Evolutionary conservation across 1,140 invertebrate species (phyloP), one percentile per base, ranked within the genome.

Genomic region (Oncopodura yosiiana): DNA sequence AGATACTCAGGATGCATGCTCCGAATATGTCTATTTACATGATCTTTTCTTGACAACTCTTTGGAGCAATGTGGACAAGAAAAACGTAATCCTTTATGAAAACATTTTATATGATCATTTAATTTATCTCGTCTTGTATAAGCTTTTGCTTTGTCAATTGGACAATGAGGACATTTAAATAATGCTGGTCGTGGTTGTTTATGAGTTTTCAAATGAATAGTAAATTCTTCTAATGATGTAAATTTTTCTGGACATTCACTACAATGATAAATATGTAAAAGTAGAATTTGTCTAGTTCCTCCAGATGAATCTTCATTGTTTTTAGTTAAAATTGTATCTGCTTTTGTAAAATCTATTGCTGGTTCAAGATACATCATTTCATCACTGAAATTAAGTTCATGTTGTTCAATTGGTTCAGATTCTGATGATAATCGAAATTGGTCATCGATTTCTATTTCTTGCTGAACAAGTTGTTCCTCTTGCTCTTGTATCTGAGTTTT

Each of bases 61-160:
- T n/a, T 19, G 9, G 18, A 23, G 38, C 8, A 42, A 27, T 50
- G 6, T 4, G 61, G 58, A 45, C 62, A 64, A 19, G 49, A 41
- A 37, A 64, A 64, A 36, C 61, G 61, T 51, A 59, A 59, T 21
- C 62, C 62, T 38, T 64, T 56, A 38, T 64, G 62, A 42, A 64
- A 58, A 27, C 62, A 64, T 39, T 64, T 59, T 24, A 45, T 38
- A 30, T 41, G 11, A 52, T 36, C 48, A 3, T 48, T 57, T 30
- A 57, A 41, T 24, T 57, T 57, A 19, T 57, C 55, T 38, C 55
- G 19, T 41, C 59, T 50, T 11, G 59, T 61, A 23, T 61, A 61
- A 23, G 3, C 42, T 24, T 44, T 44, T 2, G 58, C 58, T 48
- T 59, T n/a, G n/a, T n/a, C n/a, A n/a, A n/a, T 45, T 1, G 58